Evolutionary conservation across 2,113 vertebrate genomes (phyloP).

Genomic region (Mixornis gularis): DNA sequence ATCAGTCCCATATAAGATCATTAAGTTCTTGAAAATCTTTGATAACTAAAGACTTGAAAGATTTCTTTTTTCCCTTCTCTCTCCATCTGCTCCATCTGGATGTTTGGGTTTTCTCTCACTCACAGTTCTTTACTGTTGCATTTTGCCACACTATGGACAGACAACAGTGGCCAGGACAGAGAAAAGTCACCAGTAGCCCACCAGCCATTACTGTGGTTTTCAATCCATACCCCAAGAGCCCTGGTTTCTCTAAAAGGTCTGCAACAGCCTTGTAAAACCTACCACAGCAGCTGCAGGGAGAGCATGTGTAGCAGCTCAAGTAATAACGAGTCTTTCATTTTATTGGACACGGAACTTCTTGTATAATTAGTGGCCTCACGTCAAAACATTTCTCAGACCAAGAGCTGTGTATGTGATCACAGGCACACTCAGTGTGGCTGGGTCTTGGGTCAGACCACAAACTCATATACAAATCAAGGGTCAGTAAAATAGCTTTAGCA

Average conservation of each 20-base stretch:
- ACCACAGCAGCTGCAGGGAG: neutral
- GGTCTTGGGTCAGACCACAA: neutral
- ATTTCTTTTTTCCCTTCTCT: neutral
- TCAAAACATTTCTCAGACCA: neutral
- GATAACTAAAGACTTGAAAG: neutral
- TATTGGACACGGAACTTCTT: neutral
- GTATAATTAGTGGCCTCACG: neutral
- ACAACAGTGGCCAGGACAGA: neutral
- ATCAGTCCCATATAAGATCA: neutral
- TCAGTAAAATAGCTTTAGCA: neutral
- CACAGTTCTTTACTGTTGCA: neutral
- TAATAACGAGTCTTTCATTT: neutral
- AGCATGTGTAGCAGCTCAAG: neutral
- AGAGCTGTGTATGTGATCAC: neutral
- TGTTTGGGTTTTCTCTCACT: neutral
- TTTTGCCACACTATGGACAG: neutral
- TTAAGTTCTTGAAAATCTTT: slow-evolving; percentile 8
- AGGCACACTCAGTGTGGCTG: rapidly evolving
- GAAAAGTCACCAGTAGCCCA: neutral
- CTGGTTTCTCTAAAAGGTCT: neutral
- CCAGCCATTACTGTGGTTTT: neutral
- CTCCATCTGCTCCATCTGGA: neutral
- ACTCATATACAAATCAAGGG: neutral
- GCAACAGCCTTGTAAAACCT: neutral
- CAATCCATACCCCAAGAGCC: neutral